phyloP scores from a whole-genome alignment of 2,888 invertebrate genomes.

The Nemotelus pantherinus region DNA sequence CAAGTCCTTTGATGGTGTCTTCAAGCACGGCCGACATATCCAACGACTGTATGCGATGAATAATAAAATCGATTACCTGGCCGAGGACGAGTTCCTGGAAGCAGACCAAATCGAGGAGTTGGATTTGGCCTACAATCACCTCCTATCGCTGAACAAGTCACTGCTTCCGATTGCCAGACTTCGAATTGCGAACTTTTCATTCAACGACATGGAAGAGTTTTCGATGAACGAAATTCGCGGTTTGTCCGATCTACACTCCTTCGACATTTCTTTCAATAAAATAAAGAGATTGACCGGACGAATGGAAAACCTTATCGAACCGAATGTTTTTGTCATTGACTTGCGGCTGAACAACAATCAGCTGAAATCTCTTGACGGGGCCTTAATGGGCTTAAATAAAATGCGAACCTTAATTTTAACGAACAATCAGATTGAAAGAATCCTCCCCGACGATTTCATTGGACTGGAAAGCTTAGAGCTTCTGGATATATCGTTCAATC shows the following conservation, averaged over 20 bases:
- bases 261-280: constrained; percentile 81
- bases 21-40: constrained; percentile 75
- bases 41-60: constrained; percentile 75
- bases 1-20: constrained; percentile 74
- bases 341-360: constrained; percentile 79
- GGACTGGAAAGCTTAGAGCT: constrained; percentile 78
- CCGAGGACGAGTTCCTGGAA: constrained; percentile 80
- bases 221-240: constrained; percentile 83
- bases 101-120: constrained; percentile 75
- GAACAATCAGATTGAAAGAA: constrained; percentile 77
- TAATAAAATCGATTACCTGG: constrained; percentile 79
- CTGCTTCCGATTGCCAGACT: constrained; percentile 75
- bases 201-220: constrained; percentile 79
- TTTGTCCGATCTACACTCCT: constrained; percentile 73
- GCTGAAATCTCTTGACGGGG: constrained; percentile 76
- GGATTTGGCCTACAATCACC: constrained; percentile 77
- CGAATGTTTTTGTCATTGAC: constrained; percentile 77
- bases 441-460: constrained; percentile 80
- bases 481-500: constrained; percentile 82
- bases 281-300: constrained; percentile 74
- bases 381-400: constrained; percentile 78
- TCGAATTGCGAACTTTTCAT: constrained; percentile 77
- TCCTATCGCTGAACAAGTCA: constrained; percentile 78
- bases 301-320: constrained; percentile 80
- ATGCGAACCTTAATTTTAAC: constrained; percentile 78